Evolutionary conservation across 2,888 invertebrate genomes (phyloP), one percentile per base, ranked within the genome.

Genomic region (Anarsia innoxiella): DNA sequence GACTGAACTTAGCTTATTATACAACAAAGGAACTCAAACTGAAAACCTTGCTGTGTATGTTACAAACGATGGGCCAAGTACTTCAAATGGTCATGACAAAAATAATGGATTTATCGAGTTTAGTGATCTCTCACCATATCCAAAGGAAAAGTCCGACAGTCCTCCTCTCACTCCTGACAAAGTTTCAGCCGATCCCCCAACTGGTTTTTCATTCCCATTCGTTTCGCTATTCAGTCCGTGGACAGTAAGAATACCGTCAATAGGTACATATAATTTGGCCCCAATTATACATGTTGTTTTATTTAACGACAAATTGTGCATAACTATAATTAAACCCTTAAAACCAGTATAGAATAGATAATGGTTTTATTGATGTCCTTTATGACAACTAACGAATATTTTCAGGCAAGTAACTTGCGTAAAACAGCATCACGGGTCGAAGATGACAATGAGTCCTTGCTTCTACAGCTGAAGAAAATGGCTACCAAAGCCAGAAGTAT

Each of bases 381-480:
- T 59, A 60, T 64, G 48, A 56, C 46, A 69, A 76, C 71, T 74
- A 78, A 77, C 77, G 64, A 75, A 69, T 79, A 74, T 80, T 83
- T 90, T 74, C 90, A 93, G 93, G 93, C 91, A 72, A 91, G 93
- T 88, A 92, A 90, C 84, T 89, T 93, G 76, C 89, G 95, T 82
- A 94, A 93, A 88, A 95, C 94, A 87, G 90, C 95, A 67, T 90
- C 93, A 68, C 91, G 96, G 65, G 90, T 97, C 73, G 97, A 98
- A 86, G 96, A 96, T 77, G 97, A 98, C 88, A 97, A 97, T 88
- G 97, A 98, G 82, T 94, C 94, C 57, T 88, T 97, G 82, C 91
- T 94, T 82, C 89, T 94, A 87, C 97, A 97, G 89, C 90, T 97
- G 86, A 94, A 96, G 89, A 96, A 96, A 91, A 93, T 97, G 92